Conservation (phyloP, 2,888 invertebrate genomes). For the Drosophila koepferae region DNA sequence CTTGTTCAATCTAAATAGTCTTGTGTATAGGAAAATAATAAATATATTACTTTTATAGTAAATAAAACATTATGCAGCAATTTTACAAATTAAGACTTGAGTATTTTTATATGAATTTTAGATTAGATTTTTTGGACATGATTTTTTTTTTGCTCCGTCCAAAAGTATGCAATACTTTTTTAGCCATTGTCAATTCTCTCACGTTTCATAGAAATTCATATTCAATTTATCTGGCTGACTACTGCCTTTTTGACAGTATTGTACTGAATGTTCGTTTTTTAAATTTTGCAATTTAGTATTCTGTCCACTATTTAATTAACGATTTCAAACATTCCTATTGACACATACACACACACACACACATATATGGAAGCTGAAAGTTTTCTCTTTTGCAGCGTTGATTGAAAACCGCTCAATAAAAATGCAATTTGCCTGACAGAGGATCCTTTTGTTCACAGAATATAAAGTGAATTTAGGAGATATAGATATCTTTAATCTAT, state of each 20-base stretch:
- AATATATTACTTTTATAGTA: neutral
- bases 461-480: neutral
- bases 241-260: slow-evolving; percentile 8
- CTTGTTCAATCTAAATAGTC: neutral
- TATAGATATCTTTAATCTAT: neutral
- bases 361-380: neutral
- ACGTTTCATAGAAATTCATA: neutral
- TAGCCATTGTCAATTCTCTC: neutral
- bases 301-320: slow-evolving; percentile 7
- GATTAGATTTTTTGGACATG: neutral
- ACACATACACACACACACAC: neutral
- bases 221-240: neutral
- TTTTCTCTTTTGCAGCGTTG: neutral
- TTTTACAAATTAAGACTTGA: neutral
- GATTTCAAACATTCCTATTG: neutral
- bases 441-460: neutral
- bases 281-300: slow-evolving; percentile 1
- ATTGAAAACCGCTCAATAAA: neutral
- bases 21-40: neutral
- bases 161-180: slow-evolving; percentile 22
- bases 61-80: neutral
- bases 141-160: neutral
- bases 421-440: neutral
- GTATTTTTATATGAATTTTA: neutral
- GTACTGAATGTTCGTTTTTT: neutral